phyloP scores from a whole-genome alignment of 2,888 invertebrate species.

The Polyommatus iphigenia region DNA sequence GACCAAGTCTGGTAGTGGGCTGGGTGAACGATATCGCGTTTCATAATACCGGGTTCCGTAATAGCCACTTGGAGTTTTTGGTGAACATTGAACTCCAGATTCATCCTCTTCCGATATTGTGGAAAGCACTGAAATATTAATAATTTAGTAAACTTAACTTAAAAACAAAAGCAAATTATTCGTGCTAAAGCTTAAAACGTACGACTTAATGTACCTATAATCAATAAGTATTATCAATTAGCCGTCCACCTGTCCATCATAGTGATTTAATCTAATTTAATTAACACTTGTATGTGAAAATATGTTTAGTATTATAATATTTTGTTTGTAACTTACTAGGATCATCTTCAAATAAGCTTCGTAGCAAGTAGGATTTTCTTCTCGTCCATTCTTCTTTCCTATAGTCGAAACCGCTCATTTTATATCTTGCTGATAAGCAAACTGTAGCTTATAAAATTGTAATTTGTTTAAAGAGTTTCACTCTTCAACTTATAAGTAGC shows the following conservation, averaged over 20 bases:
- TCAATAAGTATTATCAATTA: too few relatives aligned
- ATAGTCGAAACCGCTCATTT: conserved; percentile 30
- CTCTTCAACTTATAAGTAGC: not conserved
- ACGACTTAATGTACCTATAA: too few relatives aligned
- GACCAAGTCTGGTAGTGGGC: conserved; percentile 36
- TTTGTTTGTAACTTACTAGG: conserved; percentile 32
- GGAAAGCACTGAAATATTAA: conserved; percentile 32
- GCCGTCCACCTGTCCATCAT: too few relatives aligned
- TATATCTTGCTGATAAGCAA: conserved; percentile 1
- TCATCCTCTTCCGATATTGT: conserved; percentile 32
- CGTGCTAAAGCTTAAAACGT: too few relatives aligned
- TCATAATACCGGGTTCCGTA: not conserved
- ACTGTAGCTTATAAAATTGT: not conserved
- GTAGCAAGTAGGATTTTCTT: conserved; percentile 33
- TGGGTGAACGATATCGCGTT: conserved; percentile 28
- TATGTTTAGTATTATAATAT: not conserved
- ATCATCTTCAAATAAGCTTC: conserved; percentile 37
- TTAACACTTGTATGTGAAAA: too few relatives aligned
- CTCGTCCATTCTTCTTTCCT: conserved; percentile 35
- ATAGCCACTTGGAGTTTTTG: not conserved
- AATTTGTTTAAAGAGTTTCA: not conserved
- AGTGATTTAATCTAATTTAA: too few relatives aligned
- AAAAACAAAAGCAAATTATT: not conserved
- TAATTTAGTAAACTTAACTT: not conserved
- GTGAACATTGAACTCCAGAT: not conserved